Base-by-base conservation (phyloP, 2,888 invertebrate species). In the Tenthredo distinguenda region DNA sequence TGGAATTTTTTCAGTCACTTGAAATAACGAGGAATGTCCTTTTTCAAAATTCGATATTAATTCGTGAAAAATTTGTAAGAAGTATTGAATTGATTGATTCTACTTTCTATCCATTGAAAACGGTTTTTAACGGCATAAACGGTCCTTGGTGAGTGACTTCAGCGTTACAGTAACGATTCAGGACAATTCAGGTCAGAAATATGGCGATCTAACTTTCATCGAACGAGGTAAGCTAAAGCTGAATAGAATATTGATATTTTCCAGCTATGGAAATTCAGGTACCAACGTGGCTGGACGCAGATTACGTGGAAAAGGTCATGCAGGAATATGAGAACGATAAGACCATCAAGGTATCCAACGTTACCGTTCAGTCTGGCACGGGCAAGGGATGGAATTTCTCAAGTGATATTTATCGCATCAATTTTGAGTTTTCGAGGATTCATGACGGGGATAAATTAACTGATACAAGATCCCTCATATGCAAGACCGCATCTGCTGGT, bases 371-470 rank as follows among this genome's bases (percentile, higher is more conserved):
- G 65, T 88, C 92, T 0, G 93, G 93, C 0, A 92, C 93, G 3
- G 87, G 71, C 65, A 91, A 91, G 86, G 93, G 93, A 68, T 93
- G 93, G 86, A 93, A 93, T 89, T 93, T 93, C 68, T 90, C 91
- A 5, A 93, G 93, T 87, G 91, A 92, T n/a, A 92, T 93, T 91
- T 83, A 90, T 37, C 91, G 93, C 3, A 86, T 88, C 12, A 77
- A 10, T 40, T 85, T 90, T 5, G 90, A 93, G 55, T 91, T 88
- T 82, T 84, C 87, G 1, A 87, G 86, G 5, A 84, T 84, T 0
- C 85, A 86, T 21, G 87, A 83, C 4, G 85, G 82, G 26, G 81
- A 90, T 88, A 72, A 26, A 26, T 85, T 87, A 26, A 88, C 84
- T 9, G 88, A 90, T 55, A 92, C 91, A 47, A 91, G 76, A 86